Percentiles rank a stretch among this genome's conserved stretches.
phyloP scores from a whole-genome alignment of 2,888 invertebrate species.

The Lycia hirtaria region DNA sequence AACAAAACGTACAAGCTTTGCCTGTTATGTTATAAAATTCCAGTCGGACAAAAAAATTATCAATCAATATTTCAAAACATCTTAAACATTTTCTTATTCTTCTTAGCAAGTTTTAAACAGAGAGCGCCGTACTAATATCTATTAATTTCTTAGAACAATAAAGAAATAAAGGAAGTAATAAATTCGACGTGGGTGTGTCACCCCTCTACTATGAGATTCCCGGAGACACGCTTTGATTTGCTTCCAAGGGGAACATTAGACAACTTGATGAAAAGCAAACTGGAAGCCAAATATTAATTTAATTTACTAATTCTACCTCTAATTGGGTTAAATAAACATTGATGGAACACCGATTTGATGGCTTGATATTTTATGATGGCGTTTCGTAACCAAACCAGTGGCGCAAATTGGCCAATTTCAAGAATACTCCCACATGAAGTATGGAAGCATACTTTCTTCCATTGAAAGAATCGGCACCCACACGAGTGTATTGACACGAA shows the following conservation, averaged over 20 bases:
- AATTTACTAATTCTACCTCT: constrained; percentile 35
- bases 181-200: constrained; percentile 73
- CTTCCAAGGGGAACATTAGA: constrained; percentile 59
- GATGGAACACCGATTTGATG: constrained; percentile 9
- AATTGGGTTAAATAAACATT: constrained; percentile 35
- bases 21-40: too few species aligned
- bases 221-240: constrained; percentile 70
- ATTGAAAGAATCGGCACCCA: constrained; percentile 72
- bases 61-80: not conserved
- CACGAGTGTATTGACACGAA: constrained; percentile 68
- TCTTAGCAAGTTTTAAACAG: not conserved
- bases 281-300: constrained; percentile 37
- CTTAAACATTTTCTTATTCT: not conserved
- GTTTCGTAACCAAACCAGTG: constrained; percentile 15
- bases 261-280: constrained; percentile 61
- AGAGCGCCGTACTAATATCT: constrained; percentile 13
- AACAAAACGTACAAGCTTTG: too few species aligned
- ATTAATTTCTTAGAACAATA: constrained; percentile 64
- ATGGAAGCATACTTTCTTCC: constrained; percentile 70
- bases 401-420: constrained; percentile 55
- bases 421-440: constrained; percentile 53
- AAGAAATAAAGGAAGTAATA: constrained; percentile 73
- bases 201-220: constrained; percentile 62
- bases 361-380: constrained; percentile 10
- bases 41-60: too few species aligned